Evolutionary conservation across 2,113 vertebrate genomes (phyloP).

Genomic region (Delphinapterus leucas): DNA sequence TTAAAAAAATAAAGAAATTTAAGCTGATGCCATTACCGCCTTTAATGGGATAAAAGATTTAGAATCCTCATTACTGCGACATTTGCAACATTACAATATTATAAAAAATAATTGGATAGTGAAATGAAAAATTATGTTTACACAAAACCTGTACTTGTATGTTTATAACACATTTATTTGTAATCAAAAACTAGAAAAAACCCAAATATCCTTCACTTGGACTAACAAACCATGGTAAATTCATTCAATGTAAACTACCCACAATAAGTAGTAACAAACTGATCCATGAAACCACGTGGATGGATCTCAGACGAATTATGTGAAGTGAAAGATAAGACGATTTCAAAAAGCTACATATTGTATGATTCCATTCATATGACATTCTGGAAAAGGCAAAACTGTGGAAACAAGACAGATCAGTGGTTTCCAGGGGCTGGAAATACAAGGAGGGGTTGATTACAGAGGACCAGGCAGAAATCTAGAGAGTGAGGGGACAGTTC

Average conservation of each 20-base stretch:
- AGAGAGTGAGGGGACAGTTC: background rate
- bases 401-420: background rate
- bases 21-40: background rate
- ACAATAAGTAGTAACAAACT: background rate
- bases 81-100: background rate
- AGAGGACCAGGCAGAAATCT: background rate
- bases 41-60: background rate
- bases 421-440: background rate
- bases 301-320: background rate
- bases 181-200: background rate
- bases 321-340: background rate
- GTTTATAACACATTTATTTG: background rate
- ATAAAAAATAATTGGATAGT: background rate
- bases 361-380: background rate
- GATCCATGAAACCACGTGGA: background rate
- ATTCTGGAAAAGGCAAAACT: background rate
- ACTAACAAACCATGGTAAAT: too few species aligned
- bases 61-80: background rate
- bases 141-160: background rate
- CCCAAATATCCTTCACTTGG: background rate
- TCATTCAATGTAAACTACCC: background rate
- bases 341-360: background rate
- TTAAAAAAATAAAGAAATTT: background rate
- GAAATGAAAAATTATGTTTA: background rate
- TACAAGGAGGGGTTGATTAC: background rate